Conservation (phyloP, 2,113 vertebrate genomes). For the Alectura lathami region DNA sequence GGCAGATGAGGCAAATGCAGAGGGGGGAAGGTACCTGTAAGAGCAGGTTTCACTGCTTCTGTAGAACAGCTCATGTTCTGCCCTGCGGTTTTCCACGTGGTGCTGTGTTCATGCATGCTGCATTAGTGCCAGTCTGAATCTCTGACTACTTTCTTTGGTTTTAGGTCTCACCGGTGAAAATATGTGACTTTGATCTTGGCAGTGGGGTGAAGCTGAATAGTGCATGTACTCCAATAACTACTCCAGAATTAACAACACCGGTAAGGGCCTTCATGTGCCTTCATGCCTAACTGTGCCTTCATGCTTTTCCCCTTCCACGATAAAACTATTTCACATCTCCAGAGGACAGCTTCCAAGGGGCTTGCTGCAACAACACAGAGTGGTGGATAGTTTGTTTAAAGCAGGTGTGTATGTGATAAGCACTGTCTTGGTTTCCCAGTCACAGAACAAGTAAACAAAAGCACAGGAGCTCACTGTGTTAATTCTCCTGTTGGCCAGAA, state of each 20-base stretch:
- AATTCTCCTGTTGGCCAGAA: background rate
- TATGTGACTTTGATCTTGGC: conserved; percentile 97
- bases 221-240: conserved; percentile 92
- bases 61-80: background rate
- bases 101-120: background rate
- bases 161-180: conserved; percentile 94
- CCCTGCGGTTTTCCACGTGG: background rate
- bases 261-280: conserved; percentile 67
- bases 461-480: background rate
- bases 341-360: background rate
- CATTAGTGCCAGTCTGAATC: background rate
- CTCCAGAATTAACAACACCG: conserved; percentile 93
- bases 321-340: background rate
- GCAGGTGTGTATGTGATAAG: background rate
- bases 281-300: background rate
- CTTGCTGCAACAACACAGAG: background rate
- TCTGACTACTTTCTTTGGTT: background rate
- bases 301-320: background rate
- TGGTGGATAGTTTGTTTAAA: background rate
- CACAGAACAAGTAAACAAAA: background rate
- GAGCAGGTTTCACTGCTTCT: background rate
- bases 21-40: background rate
- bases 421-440: background rate
- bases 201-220: conserved; percentile 95
- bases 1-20: background rate